These are phyloP conservation scores for Agapornis canus DNA, from an alignment of 2,797 vertebrate genomes.

Conservation along the genomic window DNA sequence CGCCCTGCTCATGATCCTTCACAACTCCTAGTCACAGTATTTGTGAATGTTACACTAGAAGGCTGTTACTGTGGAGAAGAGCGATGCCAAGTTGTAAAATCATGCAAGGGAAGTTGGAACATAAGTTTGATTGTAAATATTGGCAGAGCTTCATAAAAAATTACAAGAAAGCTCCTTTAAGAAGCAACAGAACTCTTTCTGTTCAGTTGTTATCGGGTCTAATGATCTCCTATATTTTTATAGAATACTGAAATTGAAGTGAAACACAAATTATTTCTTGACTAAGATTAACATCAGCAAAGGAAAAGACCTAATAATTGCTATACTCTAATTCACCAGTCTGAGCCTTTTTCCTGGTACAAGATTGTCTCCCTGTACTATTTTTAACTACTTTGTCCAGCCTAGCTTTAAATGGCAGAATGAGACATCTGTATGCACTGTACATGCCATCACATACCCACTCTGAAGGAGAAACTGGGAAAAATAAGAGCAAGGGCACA, in stretches of 20 bases:
- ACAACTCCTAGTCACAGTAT: slow-evolving; percentile 18
- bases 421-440: not conserved
- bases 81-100: slow-evolving; percentile 49
- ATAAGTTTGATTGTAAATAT: slow-evolving; percentile 59
- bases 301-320: not conserved
- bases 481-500: not conserved
- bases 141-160: slow-evolving; percentile 46
- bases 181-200: not conserved
- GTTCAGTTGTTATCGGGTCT: not conserved
- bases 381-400: not conserved
- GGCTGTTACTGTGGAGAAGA: not conserved
- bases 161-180: not conserved
- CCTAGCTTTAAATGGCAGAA: not conserved
- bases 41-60: not conserved
- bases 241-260: slow-evolving; percentile 7
- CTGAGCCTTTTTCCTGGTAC: not conserved
- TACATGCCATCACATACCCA: not conserved
- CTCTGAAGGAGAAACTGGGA: not conserved
- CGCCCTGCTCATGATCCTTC: not conserved
- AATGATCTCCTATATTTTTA: not conserved
- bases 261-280: slow-evolving; percentile 14
- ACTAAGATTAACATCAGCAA: not conserved
- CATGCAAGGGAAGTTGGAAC: not conserved
- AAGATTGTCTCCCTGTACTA: not conserved
- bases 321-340: not conserved